phyloP scores from a whole-genome alignment of 2,888 invertebrate species.

The Shargacucullia verbasci region DNA sequence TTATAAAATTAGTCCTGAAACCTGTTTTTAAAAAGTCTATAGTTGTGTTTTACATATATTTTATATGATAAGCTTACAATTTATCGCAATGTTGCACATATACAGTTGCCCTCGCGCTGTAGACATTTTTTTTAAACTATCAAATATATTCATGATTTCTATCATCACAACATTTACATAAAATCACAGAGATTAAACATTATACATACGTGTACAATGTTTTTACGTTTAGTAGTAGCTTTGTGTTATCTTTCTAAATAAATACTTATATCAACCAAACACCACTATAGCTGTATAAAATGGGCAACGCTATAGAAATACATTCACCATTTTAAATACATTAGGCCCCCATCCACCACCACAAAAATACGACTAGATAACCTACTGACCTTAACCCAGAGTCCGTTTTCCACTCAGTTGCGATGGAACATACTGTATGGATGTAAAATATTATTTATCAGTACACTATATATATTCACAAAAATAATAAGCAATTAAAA shows the following conservation, averaged over 20 bases:
- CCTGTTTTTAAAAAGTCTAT: too few species aligned
- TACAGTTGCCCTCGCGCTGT: too few species aligned
- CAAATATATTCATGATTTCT: too few species aligned
- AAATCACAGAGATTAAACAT: not conserved
- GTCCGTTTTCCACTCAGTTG: conserved; percentile 69
- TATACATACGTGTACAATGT: not conserved
- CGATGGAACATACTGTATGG: conserved; percentile 71
- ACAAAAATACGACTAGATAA: conserved; percentile 50
- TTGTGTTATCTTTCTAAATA: not conserved
- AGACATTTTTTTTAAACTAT: too few species aligned
- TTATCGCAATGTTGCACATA: too few species aligned
- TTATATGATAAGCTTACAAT: too few species aligned
- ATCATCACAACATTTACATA: too few species aligned
- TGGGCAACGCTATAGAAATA: conserved; percentile 27
- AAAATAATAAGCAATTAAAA: conserved; percentile 41
- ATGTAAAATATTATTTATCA: conserved; percentile 57
- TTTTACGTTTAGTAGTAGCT: not conserved
- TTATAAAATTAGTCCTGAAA: too few species aligned
- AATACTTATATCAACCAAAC: not conserved
- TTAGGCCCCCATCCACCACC: conserved; percentile 63
- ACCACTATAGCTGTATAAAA: conserved; percentile 8
- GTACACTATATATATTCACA: conserved; percentile 49
- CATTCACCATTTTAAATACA: conserved; percentile 33
- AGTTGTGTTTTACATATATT: too few species aligned
- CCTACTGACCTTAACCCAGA: conserved; percentile 74